Evolutionary conservation across 2,888 invertebrate species (phyloP), one percentile per base, ranked within the genome.

Genomic region (Eupithecia insigniata): DNA sequence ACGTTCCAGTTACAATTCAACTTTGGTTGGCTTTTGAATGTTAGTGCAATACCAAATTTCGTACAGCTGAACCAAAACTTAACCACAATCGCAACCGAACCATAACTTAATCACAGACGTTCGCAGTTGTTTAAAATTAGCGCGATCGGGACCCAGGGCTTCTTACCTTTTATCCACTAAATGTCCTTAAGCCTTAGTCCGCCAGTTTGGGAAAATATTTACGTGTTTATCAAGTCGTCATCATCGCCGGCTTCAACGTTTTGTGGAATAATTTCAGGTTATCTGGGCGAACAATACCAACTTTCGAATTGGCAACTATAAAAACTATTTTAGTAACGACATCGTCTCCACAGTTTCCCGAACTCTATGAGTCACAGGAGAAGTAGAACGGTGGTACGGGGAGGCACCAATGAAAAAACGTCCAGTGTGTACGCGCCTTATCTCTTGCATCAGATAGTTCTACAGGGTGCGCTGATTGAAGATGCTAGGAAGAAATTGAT

Each of bases 401-500:
- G 85, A 86, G 87, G 88, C 89, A 90, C 91, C 84, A 88, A 83
- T 85, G 84, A 89, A 89, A 92, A 92, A 90, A 91, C 88, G 86
- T 81, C 81, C 84, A 81, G 84, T 89, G 88, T 89, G 87, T 87
- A 88, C 89, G 85, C 87, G 85, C 89, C 88, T 92, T 93, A 93
- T 93, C 93, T 93, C 85, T 92, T 91, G 90, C 92, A 93, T 93
- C 93, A 93, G 92, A 92, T 90, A 67, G 30, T 22, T 84, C 78
- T 91, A 93, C 85, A 89, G 90, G 77, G 14, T 89, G 92, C 71
- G 82, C 28, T 26, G 62, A 74, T 79, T 71, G 22, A 16, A 64
- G 62, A 69, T 64, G 28, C 5, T 30, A 32, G 7, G 55, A 26
- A 26, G 51, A 22, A 22, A 22, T 51, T n/a, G 22, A 22, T n/a